A percentile compares a stretch with the other conserved stretches of the same genome.
phyloP scores from a whole-genome alignment of 2,888 invertebrate species.

The Lasioglossum calceatum region DNA sequence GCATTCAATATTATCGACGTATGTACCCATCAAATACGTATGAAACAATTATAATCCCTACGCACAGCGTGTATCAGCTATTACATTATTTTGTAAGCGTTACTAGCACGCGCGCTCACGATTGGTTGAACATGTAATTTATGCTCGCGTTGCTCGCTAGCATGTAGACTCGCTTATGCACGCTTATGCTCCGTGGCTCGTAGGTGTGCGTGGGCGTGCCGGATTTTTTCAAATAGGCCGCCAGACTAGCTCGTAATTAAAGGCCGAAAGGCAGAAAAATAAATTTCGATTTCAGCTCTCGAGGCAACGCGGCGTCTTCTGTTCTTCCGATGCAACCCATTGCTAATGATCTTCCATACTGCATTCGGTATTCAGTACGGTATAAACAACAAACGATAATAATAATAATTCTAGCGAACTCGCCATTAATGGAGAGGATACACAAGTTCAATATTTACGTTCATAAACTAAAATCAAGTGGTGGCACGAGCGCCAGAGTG shows the following conservation, averaged over 20 bases:
- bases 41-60: constrained; percentile 23
- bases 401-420: background rate
- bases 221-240: constrained; percentile 60
- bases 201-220: constrained; percentile 69
- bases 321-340: constrained; percentile 21
- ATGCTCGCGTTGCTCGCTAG: constrained; percentile 37
- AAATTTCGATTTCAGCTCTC: constrained; percentile 58
- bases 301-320: constrained; percentile 27
- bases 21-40: background rate
- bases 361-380: background rate
- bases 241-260: constrained; percentile 58
- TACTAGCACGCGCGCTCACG: constrained; percentile 26
- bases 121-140: constrained; percentile 63
- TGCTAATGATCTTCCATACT: background rate
- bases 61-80: constrained; percentile 22
- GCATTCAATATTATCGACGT: background rate
- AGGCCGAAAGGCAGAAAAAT: constrained; percentile 46
- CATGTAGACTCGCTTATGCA: constrained; percentile 60
- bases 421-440: background rate
- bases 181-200: constrained; percentile 38
- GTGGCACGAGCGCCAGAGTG: background rate
- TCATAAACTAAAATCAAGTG: background rate
- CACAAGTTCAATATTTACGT: background rate
- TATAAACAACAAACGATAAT: background rate
- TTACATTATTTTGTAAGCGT: constrained; percentile 56